Evolutionary conservation across 2,888 invertebrate species (phyloP).

Genomic region (Mythimna loreyi): DNA sequence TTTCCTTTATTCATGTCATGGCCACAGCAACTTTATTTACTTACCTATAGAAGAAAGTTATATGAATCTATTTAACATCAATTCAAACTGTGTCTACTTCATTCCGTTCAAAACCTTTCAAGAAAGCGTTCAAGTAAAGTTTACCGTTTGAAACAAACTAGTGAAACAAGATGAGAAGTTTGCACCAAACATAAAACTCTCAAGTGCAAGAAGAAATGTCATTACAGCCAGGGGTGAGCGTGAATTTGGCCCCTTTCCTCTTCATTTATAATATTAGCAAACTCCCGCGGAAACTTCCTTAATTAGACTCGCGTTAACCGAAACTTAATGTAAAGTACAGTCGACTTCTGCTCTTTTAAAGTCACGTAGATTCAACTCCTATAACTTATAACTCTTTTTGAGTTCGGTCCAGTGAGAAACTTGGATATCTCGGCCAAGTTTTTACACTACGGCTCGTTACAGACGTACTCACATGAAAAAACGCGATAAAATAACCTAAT

Average conservation of each 20-base stretch:
- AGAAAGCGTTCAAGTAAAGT: conserved; percentile 43
- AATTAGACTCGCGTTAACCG: conserved; percentile 82
- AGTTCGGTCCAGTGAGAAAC: conserved; percentile 71
- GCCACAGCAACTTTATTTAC: conserved; percentile 3
- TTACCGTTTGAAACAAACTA: conserved; percentile 53
- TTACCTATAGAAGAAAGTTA: not conserved
- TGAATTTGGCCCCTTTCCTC: conserved; percentile 79
- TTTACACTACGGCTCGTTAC: conserved; percentile 64
- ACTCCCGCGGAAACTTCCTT: conserved; percentile 79
- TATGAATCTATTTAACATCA: conserved; percentile 35
- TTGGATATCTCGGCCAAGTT: conserved; percentile 67
- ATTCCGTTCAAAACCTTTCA: conserved; percentile 24
- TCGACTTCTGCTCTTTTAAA: conserved; percentile 80
- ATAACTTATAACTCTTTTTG: conserved; percentile 75
- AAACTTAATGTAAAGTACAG: conserved; percentile 83
- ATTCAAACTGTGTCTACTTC: conserved; percentile 35
- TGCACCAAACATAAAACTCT: conserved; percentile 67
- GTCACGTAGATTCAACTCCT: conserved; percentile 78
- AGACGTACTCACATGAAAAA: conserved; percentile 33
- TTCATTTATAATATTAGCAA: conserved; percentile 84
- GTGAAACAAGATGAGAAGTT: conserved; percentile 64
- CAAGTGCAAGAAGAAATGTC: conserved; percentile 74
- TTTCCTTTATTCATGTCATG: conserved; percentile 2
- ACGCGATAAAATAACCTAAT: conserved; percentile 22
- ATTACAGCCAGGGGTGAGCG: conserved; percentile 70